phyloP scores from a whole-genome alignment of 2,888 invertebrate genomes.

The Linyphia triangularis region DNA sequence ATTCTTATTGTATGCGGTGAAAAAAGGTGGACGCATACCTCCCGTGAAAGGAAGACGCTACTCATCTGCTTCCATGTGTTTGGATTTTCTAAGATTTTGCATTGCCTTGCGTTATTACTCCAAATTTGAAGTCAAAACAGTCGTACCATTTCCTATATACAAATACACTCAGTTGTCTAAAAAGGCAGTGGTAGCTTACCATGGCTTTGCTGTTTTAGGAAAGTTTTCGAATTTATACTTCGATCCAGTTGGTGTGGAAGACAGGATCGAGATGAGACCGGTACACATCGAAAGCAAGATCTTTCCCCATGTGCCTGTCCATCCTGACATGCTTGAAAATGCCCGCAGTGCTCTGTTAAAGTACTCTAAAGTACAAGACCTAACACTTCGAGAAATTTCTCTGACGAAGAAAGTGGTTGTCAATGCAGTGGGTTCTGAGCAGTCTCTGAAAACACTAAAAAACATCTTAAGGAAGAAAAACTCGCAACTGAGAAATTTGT shows the following conservation, averaged over 20 bases:
- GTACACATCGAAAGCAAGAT: conserved; percentile 23
- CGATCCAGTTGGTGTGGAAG: background rate
- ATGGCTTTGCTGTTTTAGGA: conserved; percentile 53
- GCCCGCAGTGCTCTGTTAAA: background rate
- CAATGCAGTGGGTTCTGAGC: conserved; percentile 24
- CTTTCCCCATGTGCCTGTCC: background rate
- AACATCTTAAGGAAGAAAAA: conserved; percentile 42
- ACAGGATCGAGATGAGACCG: conserved; percentile 44
- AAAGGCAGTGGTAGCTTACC: conserved; percentile 46
- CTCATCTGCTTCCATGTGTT: conserved; percentile 39
- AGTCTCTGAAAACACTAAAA: conserved; percentile 41
- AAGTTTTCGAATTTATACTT: conserved; percentile 45
- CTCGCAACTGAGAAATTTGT: background rate
- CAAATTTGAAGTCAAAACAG: conserved; percentile 3
- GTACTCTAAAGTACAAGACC: conserved; percentile 10
- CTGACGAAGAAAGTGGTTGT: conserved; percentile 49
- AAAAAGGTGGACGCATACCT: background rate
- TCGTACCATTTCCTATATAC: conserved; percentile 28
- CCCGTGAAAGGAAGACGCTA: background rate
- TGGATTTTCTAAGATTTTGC: conserved; percentile 64
- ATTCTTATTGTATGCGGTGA: background rate
- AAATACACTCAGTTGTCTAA: conserved; percentile 50
- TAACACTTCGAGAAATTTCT: conserved; percentile 30
- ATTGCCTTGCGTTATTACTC: conserved; percentile 41
- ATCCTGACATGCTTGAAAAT: background rate